These are phyloP conservation scores for Scolopax bukidnonensis DNA, from an alignment of 2,797 vertebrate species.

Conservation along the genomic window DNA sequence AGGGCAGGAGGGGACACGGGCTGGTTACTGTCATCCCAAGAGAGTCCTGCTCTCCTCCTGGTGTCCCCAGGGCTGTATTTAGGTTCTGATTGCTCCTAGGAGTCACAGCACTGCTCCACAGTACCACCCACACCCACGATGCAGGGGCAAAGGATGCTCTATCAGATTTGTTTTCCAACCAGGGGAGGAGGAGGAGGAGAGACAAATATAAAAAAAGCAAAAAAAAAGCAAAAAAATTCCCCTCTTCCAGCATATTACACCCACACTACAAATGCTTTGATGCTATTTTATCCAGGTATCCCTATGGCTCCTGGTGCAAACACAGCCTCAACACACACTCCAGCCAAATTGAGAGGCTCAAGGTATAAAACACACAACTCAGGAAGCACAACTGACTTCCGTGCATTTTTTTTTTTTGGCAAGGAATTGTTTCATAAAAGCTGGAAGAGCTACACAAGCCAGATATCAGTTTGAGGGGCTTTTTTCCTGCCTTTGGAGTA, in stretches of 20 bases:
- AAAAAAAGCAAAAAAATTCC: background rate
- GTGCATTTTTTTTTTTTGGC: background rate
- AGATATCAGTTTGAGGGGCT: background rate
- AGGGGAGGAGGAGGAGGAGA: background rate
- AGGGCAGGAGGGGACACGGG: background rate
- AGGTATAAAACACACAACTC: background rate
- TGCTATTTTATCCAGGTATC: background rate
- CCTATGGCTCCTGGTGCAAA: background rate
- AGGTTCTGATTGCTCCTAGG: fast-evolving
- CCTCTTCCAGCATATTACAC: background rate
- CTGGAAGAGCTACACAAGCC: fast-evolving
- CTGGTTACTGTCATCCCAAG: background rate
- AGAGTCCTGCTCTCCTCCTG: background rate
- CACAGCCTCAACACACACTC: fast-evolving
- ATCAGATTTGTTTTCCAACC: background rate
- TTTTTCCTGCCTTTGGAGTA: background rate
- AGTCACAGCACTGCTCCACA: fast-evolving
- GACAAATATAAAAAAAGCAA: background rate
- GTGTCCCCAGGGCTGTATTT: background rate
- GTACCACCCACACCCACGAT: fast-evolving
- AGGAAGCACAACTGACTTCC: background rate
- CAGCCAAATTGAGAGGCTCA: background rate
- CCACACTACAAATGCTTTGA: background rate
- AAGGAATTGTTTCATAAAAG: background rate
- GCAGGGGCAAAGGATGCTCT: background rate